Conservation (phyloP, 2,888 invertebrate genomes). For the Allolobophora icterica region DNA sequence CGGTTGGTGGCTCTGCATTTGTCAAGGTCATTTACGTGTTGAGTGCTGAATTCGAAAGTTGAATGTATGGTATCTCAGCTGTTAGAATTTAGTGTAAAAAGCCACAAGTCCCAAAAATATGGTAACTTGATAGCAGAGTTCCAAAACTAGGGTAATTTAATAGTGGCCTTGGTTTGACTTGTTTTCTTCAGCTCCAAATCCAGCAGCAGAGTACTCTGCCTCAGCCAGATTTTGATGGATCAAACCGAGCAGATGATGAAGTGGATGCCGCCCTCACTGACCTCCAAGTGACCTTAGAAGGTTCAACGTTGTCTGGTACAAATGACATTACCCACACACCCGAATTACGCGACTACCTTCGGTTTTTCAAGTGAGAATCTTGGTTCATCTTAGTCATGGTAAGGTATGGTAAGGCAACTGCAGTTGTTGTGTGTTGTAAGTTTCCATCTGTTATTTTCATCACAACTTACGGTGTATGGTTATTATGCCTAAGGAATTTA, state of each 20-base stretch:
- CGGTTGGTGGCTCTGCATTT: too few relatives aligned
- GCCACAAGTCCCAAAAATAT: not conserved
- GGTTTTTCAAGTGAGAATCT: constrained; percentile 77
- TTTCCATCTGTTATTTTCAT: not conserved
- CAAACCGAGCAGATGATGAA: constrained; percentile 77
- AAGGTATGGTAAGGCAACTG: not conserved
- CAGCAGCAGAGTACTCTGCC: constrained; percentile 58
- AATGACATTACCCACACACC: constrained; percentile 93
- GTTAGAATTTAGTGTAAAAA: too few relatives aligned
- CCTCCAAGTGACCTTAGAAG: constrained; percentile 89
- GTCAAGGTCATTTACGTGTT: too few relatives aligned
- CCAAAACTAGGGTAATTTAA: not conserved
- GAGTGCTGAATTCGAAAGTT: too few relatives aligned
- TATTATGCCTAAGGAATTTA: too few relatives aligned
- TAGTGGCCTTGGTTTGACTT: not conserved
- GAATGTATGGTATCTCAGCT: too few relatives aligned
- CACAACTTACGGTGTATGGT: not conserved
- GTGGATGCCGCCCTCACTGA: constrained; percentile 93
- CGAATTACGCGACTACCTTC: constrained; percentile 87
- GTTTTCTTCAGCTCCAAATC: constrained; percentile 53
- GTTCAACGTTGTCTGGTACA: constrained; percentile 70
- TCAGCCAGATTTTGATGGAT: constrained; percentile 67
- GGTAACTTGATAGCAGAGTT: not conserved
- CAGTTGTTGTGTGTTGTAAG: not conserved
- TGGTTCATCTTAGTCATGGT: not conserved